Conservation (phyloP, 2,888 invertebrate genomes). For the Amorpha juglandis region DNA sequence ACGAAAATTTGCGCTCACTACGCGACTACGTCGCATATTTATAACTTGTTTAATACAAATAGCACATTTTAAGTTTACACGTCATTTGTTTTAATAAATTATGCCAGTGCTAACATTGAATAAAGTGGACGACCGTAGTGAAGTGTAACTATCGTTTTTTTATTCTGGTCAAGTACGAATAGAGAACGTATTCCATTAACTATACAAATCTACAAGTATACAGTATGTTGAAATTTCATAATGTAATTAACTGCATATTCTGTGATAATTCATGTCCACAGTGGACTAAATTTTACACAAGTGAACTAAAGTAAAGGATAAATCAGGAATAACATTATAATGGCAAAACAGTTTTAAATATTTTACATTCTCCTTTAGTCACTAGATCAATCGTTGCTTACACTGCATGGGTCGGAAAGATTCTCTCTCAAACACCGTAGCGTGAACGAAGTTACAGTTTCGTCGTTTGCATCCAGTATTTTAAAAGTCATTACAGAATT, state of each 20-base stretch:
- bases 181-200: neutral
- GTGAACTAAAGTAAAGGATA: neutral
- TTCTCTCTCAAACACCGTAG: conserved; percentile 66
- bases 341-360: neutral
- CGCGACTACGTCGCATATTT: conserved; percentile 3
- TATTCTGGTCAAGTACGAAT: neutral
- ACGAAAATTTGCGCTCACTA: conserved; percentile 1
- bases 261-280: neutral
- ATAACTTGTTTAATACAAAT: neutral
- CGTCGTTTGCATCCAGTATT: conserved; percentile 55
- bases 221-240: neutral
- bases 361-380: neutral
- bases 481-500: conserved; percentile 68
- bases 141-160: neutral
- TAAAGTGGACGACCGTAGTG: neutral
- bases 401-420: conserved; percentile 38
- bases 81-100: too few relatives aligned
- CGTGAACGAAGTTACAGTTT: conserved; percentile 68
- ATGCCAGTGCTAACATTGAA: neutral
- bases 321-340: neutral
- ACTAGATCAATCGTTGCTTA: neutral
- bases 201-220: neutral
- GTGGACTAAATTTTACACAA: neutral
- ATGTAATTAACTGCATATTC: too few relatives aligned
- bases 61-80: neutral